A percentile compares a stretch with the other conserved stretches of the same genome.
Evolutionary conservation across 2,113 vertebrate genomes (phyloP).

Genomic region (Python bivittatus): DNA sequence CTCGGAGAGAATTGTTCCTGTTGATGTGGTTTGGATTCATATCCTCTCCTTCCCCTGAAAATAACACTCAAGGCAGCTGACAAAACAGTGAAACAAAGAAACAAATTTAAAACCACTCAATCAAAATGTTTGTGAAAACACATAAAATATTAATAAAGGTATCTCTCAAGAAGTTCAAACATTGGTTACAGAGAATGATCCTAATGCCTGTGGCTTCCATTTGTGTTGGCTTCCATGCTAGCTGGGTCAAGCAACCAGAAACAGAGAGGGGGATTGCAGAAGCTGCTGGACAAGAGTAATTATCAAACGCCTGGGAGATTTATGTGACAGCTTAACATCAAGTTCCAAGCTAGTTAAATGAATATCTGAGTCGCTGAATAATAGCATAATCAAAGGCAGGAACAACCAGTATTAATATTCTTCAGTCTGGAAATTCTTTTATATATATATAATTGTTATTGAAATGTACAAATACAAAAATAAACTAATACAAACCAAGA

Average conservation of each 20-base stretch:
- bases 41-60: background rate
- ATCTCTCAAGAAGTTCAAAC: background rate
- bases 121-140: background rate
- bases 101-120: background rate
- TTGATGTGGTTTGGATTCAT: background rate
- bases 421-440: slow-evolving; percentile 41
- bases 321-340: slow-evolving; percentile 25
- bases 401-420: background rate
- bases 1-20: background rate
- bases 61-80: background rate
- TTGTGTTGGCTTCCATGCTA: background rate
- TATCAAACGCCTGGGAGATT: background rate
- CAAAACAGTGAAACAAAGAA: background rate
- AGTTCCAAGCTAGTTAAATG: slow-evolving; percentile 12
- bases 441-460: too few relatives aligned
- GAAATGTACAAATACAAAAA: too few relatives aligned
- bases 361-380: slow-evolving; percentile 16
- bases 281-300: background rate
- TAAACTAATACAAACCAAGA: too few relatives aligned
- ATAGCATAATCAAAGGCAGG: background rate
- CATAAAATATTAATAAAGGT: background rate
- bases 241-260: background rate
- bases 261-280: background rate
- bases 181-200: background rate
- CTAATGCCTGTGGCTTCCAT: background rate